Percentiles rank a stretch among this genome's conserved stretches.
These are phyloP conservation scores for Synergus gifuensis DNA, from an alignment of 2,888 invertebrate genomes.

Conservation along the genomic window DNA sequence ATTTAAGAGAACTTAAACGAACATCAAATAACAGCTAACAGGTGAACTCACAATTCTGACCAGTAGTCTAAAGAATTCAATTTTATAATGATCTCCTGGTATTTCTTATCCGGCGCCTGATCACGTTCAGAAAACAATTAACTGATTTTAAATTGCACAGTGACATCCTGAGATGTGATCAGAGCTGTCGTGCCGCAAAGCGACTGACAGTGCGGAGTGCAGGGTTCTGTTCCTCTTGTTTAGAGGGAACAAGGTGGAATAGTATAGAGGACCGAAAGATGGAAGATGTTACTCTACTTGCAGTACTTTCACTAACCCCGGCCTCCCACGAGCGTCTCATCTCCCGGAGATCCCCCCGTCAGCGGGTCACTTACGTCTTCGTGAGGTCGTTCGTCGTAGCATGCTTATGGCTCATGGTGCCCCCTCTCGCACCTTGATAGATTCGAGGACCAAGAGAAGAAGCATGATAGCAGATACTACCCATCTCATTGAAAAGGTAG, in stretches of 20 bases:
- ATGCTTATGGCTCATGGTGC: conserved; percentile 49
- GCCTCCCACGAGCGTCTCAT: conserved; percentile 70
- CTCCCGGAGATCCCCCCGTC: conserved; percentile 63
- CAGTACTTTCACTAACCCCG: conserved; percentile 73
- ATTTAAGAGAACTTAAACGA: too few relatives aligned
- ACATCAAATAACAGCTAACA: too few relatives aligned
- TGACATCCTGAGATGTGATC: conserved; percentile 15
- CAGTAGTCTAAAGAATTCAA: too few relatives aligned
- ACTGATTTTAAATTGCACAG: conserved; percentile 10
- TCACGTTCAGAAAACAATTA: conserved; percentile 14
- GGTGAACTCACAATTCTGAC: too few relatives aligned
- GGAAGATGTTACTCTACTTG: conserved; percentile 74
- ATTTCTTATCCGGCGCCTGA: background rate
- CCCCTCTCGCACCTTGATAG: conserved; percentile 49
- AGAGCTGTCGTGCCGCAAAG: conserved; percentile 15
- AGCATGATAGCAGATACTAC: conserved; percentile 37
- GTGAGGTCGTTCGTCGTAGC: conserved; percentile 67
- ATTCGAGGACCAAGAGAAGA: conserved; percentile 51
- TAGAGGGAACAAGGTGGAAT: conserved; percentile 45
- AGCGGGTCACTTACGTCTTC: conserved; percentile 70
- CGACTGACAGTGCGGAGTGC: too few relatives aligned
- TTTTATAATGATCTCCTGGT: conserved; percentile 2
- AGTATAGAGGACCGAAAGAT: conserved; percentile 48
- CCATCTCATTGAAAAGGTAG: conserved; percentile 43
- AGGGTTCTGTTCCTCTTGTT: conserved; percentile 44